Conservation (phyloP, 2,797 vertebrate species). For the Eulemur coronatus region DNA sequence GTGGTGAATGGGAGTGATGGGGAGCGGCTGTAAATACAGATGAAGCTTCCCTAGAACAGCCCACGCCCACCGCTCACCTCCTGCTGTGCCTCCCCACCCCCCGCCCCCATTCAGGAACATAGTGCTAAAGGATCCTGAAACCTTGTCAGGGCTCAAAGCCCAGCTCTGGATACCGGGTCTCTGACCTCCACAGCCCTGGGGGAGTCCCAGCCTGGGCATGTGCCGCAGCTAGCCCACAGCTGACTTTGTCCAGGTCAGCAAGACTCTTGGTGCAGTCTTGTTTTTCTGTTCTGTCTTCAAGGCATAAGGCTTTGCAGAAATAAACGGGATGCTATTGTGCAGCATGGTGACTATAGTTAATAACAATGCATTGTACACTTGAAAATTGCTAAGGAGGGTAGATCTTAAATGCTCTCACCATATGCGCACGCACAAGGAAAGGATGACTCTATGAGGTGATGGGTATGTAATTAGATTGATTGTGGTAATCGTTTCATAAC, state of each 20-base stretch:
- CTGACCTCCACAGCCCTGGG: background rate
- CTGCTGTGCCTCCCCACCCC: too few species aligned
- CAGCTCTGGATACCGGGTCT: background rate
- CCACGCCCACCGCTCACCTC: fast-evolving
- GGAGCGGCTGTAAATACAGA: too few species aligned
- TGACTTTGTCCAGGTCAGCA: background rate
- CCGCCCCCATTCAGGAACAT: too few species aligned
- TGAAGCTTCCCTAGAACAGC: too few species aligned
- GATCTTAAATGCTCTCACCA: background rate
- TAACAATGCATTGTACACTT: background rate
- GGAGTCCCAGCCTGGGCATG: background rate
- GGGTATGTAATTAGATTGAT: background rate
- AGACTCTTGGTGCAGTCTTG: background rate
- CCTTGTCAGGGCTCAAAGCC: background rate
- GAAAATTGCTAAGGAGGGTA: background rate
- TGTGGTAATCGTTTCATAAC: background rate
- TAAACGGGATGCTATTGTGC: background rate
- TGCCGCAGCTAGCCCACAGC: background rate
- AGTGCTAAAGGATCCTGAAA: background rate
- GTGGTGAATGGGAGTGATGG: too few species aligned
- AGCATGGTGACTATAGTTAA: background rate
- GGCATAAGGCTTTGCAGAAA: background rate
- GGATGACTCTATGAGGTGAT: too few species aligned
- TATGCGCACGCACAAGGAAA: too few species aligned
- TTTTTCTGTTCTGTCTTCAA: background rate